A percentile compares a stretch with the other conserved stretches of the same genome.
These are phyloP conservation scores for Psilanteris sp. DNA, from an alignment of 1,140 invertebrate genomes.

Conservation along the genomic window DNA sequence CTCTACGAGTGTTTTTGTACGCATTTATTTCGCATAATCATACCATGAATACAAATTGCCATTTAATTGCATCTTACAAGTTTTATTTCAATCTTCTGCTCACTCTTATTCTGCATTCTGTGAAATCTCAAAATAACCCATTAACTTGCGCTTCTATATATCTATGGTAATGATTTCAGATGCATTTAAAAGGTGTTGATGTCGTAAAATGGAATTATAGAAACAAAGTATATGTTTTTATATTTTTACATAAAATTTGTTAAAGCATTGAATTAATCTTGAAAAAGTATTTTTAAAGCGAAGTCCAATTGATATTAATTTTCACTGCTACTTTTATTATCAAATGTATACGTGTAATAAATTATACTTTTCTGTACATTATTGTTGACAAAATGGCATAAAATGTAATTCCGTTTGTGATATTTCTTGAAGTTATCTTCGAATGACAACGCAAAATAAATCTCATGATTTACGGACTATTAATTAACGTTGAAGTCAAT, in stretches of 20 bases:
- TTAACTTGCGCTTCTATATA: slow-evolving; percentile 18
- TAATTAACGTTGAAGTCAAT: slow-evolving; percentile 3
- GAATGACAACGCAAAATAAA: slow-evolving; percentile 15
- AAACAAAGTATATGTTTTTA: slow-evolving; percentile 3
- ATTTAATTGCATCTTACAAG: slow-evolving; percentile 64
- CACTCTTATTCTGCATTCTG: slow-evolving; percentile 39
- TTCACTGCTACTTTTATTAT: not conserved
- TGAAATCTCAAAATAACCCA: slow-evolving; percentile 46
- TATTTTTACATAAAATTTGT: too few species aligned
- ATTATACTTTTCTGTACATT: not conserved
- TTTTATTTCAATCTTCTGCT: slow-evolving; percentile 60
- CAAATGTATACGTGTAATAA: slow-evolving; percentile 1
- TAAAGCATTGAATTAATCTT: too few species aligned
- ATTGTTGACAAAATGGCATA: slow-evolving; percentile 1
- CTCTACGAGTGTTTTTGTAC: slow-evolving; percentile 50
- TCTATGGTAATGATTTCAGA: slow-evolving; percentile 12
- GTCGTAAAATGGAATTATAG: slow-evolving; percentile 39
- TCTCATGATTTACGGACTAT: slow-evolving; percentile 16
- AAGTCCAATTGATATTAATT: not conserved
- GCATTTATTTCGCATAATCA: slow-evolving; percentile 66
- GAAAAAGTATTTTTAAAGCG: not conserved
- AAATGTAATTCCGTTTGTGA: slow-evolving; percentile 8
- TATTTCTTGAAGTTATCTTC: slow-evolving; percentile 6
- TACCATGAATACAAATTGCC: slow-evolving; percentile 65
- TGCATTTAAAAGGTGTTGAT: slow-evolving; percentile 53